A percentile compares a stretch with the other conserved stretches of the same genome.
Evolutionary conservation across 2,797 vertebrate species (phyloP).

Genomic region (Diplodus puntazzo): DNA sequence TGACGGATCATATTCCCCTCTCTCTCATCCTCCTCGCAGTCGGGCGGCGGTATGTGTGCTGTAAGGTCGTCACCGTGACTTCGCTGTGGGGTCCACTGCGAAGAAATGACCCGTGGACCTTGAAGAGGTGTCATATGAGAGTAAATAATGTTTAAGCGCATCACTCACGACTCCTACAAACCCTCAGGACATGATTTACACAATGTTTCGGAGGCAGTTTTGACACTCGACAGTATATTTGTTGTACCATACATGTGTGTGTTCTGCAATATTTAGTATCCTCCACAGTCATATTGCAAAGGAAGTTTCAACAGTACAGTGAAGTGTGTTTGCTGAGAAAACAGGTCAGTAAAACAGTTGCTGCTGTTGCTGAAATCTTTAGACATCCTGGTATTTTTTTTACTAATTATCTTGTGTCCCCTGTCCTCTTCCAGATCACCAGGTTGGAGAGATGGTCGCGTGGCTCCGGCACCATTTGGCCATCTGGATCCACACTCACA

Average conservation of each 20-base stretch:
- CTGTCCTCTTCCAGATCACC: too few relatives aligned
- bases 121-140: slow-evolving; percentile 42
- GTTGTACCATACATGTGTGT: neutral
- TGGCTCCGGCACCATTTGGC: too few relatives aligned
- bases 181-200: slow-evolving; percentile 20
- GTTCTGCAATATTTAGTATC: too few relatives aligned
- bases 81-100: slow-evolving; percentile 20
- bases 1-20: slow-evolving; percentile 54
- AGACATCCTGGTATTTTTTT: too few relatives aligned
- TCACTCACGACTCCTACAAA: slow-evolving; percentile 51
- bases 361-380: too few relatives aligned
- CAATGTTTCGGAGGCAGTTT: slow-evolving; percentile 15
- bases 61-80: slow-evolving; percentile 59
- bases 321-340: too few relatives aligned
- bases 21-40: slow-evolving; percentile 23
- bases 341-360: too few relatives aligned
- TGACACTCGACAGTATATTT: slow-evolving; percentile 7
- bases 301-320: too few relatives aligned
- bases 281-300: neutral
- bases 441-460: too few relatives aligned
- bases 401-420: too few relatives aligned
- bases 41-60: slow-evolving; percentile 21
- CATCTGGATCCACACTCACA: too few relatives aligned
- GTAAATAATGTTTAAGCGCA: slow-evolving; percentile 52
- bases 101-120: slow-evolving; percentile 59